phyloP scores from a whole-genome alignment of 2,797 vertebrate species.

The Furcifer pardalis region DNA sequence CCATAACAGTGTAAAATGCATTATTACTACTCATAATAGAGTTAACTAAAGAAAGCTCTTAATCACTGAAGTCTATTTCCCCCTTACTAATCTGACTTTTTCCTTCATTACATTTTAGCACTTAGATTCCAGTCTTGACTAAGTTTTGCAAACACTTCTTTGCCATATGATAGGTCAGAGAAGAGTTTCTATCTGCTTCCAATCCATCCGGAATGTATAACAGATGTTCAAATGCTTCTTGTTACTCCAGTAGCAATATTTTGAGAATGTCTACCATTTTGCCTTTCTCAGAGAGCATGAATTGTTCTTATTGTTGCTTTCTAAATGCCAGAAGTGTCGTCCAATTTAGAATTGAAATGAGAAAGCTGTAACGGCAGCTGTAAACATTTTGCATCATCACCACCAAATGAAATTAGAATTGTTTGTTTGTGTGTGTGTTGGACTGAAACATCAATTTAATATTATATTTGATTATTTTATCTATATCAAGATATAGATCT shows the following conservation, averaged over 20 bases:
- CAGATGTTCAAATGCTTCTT: neutral
- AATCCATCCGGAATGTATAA: rapidly evolving
- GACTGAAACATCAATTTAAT: conserved; percentile 17
- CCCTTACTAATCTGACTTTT: neutral
- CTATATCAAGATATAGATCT: neutral
- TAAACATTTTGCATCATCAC: conserved; percentile 1
- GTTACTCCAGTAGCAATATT: neutral
- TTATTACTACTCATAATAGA: neutral
- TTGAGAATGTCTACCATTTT: conserved; percentile 1
- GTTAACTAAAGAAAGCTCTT: neutral
- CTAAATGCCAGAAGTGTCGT: neutral
- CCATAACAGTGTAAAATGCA: rapidly evolving
- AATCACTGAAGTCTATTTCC: neutral
- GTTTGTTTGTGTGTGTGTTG: neutral
- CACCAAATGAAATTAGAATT: neutral
- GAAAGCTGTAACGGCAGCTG: conserved; percentile 3
- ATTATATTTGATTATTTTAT: conserved; percentile 3
- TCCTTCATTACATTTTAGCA: neutral
- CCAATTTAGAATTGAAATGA: conserved; percentile 18
- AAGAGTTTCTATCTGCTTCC: neutral
- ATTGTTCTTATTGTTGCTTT: conserved; percentile 24
- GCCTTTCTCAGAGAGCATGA: conserved; percentile 1
- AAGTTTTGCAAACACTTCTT: neutral
- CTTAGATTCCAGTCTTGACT: neutral
- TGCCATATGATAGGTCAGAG: rapidly evolving